A percentile compares a stretch with the other conserved stretches of the same genome.
These are phyloP conservation scores for Podotricha telesiphe DNA, from an alignment of 2,888 invertebrate species.

Conservation along the genomic window DNA sequence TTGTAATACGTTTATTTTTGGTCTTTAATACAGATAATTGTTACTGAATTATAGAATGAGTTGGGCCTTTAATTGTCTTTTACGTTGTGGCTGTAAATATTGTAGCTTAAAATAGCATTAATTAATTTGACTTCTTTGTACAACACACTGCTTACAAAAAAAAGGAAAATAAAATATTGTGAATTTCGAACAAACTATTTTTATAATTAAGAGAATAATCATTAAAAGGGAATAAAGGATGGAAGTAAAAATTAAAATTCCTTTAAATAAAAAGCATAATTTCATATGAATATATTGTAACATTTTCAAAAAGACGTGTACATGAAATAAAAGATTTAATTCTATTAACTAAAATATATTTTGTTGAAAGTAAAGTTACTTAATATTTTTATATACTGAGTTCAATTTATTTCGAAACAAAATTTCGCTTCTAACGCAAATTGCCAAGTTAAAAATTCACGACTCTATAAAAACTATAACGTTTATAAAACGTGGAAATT, in stretches of 20 bases:
- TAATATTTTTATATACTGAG: not conserved
- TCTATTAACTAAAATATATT: not conserved
- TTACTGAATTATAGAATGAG: not conserved
- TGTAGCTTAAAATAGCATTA: not conserved
- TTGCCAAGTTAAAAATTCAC: slow-evolving; percentile 11
- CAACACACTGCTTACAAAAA: no score
- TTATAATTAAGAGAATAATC: no score
- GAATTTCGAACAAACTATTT: no score
- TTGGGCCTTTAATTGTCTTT: not conserved
- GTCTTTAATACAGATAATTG: not conserved
- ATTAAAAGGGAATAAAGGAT: no score
- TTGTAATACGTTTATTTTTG: not conserved
- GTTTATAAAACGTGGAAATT: not conserved
- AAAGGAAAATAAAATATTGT: no score
- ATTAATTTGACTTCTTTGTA: no score
- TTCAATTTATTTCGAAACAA: slow-evolving; percentile 1
- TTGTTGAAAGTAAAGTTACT: no score
- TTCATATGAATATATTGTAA: no score
- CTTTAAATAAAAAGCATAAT: no score
- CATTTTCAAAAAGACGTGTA: no score
- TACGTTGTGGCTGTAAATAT: not conserved
- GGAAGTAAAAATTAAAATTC: no score
- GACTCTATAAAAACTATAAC: slow-evolving; percentile 10
- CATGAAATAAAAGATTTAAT: no score
- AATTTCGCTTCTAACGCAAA: slow-evolving; percentile 11